phyloP scores from a whole-genome alignment of 2,113 vertebrate genomes.

The Physeter macrocephalus region DNA sequence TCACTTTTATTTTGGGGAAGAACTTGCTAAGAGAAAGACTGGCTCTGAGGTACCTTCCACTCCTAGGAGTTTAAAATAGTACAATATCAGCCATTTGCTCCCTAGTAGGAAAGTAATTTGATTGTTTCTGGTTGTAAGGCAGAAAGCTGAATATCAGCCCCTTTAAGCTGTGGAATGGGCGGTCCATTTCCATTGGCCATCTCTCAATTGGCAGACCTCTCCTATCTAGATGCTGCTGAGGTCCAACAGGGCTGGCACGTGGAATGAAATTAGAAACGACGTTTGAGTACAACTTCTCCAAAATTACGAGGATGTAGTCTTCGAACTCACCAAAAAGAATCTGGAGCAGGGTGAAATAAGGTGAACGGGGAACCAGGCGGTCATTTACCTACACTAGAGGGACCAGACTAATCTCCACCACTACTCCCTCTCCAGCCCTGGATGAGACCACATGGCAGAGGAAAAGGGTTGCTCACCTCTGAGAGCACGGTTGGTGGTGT shows the following conservation, averaged over 20 bases:
- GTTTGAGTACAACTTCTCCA: neutral
- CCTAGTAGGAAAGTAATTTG: neutral
- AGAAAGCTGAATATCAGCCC: neutral
- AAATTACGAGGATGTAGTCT: neutral
- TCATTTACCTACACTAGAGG: neutral
- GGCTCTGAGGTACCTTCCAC: neutral
- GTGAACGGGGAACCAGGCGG: neutral
- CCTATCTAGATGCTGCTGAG: neutral
- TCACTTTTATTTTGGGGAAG: neutral
- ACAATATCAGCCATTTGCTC: neutral
- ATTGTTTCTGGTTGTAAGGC: neutral
- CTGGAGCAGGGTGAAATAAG: neutral
- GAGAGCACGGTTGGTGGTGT: too few species aligned
- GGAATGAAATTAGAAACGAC: neutral
- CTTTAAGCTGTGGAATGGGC: neutral
- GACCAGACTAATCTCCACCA: neutral
- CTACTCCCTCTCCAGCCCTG: neutral
- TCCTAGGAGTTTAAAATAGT: neutral
- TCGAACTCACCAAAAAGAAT: neutral
- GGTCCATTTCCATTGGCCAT: neutral
- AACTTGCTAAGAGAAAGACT: neutral
- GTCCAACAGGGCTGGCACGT: neutral
- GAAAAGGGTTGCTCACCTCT: neutral
- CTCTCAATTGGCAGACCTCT: neutral
- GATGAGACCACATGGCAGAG: neutral